Percentiles rank a stretch among this genome's conserved stretches.
phyloP scores from a whole-genome alignment of 1,140 invertebrate genomes.

The Macrobrachium nipponense region DNA sequence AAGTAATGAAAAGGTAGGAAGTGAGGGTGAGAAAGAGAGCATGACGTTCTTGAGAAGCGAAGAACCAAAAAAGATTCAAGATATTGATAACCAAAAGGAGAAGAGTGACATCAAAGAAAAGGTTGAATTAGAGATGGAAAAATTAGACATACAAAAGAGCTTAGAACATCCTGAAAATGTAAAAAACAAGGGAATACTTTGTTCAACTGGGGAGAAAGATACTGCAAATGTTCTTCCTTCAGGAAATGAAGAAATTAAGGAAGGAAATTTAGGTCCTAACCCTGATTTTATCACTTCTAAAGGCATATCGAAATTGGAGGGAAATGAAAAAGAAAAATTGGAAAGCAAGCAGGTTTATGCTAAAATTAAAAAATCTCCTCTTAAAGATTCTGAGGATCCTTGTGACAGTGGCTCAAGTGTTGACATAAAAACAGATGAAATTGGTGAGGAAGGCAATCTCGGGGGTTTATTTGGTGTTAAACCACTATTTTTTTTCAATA shows the following conservation, averaged over 20 bases:
- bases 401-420: too few species aligned
- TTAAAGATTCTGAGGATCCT: too few species aligned
- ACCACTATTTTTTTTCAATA: too few species aligned
- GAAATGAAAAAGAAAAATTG: neutral
- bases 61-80: neutral
- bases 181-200: conserved; percentile 7
- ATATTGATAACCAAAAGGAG: neutral
- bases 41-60: neutral
- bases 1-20: neutral
- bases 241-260: too few species aligned
- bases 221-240: too few species aligned
- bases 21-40: neutral
- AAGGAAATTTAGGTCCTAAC: too few species aligned
- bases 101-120: neutral
- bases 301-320: neutral
- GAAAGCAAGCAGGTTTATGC: neutral
- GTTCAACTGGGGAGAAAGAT: too few species aligned
- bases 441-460: too few species aligned
- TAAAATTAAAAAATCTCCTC: neutral
- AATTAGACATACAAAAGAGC: too few species aligned
- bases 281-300: too few species aligned
- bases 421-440: too few species aligned
- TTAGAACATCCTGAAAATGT: neutral
- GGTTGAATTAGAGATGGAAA: neutral
- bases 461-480: too few species aligned